Percentiles rank a stretch among this genome's conserved stretches.
phyloP scores from a whole-genome alignment of 2,888 invertebrate genomes.

The Ochlodes sylvanus region DNA sequence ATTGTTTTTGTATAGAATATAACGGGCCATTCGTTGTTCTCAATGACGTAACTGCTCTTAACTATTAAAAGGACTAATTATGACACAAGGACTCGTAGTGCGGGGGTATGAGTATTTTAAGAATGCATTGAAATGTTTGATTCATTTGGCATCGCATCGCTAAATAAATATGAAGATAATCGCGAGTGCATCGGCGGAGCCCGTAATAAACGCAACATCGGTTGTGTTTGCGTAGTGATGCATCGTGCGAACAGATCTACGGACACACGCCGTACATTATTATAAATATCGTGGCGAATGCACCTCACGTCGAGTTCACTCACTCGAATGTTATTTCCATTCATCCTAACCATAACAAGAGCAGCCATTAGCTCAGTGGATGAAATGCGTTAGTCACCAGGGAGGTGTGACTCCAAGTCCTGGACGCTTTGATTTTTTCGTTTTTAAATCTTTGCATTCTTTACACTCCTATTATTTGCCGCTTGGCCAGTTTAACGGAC shows the following conservation, averaged over 20 bases:
- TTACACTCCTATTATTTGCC: no score
- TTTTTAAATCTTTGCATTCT: no score
- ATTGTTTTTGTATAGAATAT: slow-evolving; percentile 9
- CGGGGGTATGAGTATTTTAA: no score
- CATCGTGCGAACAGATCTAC: slow-evolving; percentile 13
- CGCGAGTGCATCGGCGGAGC: neutral
- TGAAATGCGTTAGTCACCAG: no score
- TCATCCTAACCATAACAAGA: neutral
- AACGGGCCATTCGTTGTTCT: neutral
- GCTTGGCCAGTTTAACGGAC: no score
- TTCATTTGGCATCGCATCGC: neutral
- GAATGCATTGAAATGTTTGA: neutral
- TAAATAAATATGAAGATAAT: slow-evolving; percentile 17
- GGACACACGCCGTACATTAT: neutral
- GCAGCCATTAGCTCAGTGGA: neutral
- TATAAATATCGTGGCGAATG: slow-evolving; percentile 10
- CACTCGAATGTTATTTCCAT: slow-evolving; percentile 8
- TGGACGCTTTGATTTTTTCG: no score
- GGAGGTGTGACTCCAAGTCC: no score
- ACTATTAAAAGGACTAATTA: neutral
- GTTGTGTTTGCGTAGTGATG: slow-evolving; percentile 10
- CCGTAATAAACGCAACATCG: slow-evolving; percentile 3
- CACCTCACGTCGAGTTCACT: slow-evolving; percentile 1
- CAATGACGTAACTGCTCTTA: neutral
- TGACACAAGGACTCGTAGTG: no score